Evolutionary conservation across 1,140 invertebrate species (phyloP).

Genomic region (Ostrea edulis): DNA sequence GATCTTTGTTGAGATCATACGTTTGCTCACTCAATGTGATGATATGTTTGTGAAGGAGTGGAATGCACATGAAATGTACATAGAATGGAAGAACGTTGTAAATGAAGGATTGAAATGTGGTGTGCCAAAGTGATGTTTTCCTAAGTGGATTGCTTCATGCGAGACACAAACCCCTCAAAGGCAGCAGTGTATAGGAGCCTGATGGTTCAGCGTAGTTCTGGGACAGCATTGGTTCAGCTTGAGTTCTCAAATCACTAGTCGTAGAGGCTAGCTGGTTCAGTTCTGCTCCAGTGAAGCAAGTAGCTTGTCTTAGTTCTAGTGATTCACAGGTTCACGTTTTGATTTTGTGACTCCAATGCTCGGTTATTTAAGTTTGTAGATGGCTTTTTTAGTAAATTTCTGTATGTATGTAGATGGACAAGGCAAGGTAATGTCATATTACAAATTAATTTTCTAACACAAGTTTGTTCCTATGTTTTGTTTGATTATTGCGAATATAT

Average conservation of each 20-base stretch:
- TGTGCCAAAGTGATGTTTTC: constrained; percentile 8
- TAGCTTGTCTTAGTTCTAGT: neutral
- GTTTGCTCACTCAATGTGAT: neutral
- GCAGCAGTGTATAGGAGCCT: constrained; percentile 17
- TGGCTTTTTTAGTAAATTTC: neutral
- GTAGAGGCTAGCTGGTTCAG: neutral
- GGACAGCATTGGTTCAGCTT: neutral
- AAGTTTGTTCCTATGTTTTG: too few relatives aligned
- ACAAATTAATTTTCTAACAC: too few relatives aligned
- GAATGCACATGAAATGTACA: constrained; percentile 1
- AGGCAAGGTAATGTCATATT: too few relatives aligned
- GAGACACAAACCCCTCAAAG: neutral
- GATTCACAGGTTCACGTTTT: neutral
- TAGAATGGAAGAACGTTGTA: neutral
- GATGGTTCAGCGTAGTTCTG: neutral
- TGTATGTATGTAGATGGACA: neutral
- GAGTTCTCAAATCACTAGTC: neutral
- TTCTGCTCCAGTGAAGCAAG: neutral
- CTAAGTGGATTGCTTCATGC: constrained; percentile 9
- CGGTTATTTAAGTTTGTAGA: neutral
- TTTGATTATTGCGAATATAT: too few relatives aligned
- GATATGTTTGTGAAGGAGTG: neutral
- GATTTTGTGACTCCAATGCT: neutral
- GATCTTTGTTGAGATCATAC: neutral
- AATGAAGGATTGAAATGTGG: neutral